Evolutionary conservation across 2,797 vertebrate genomes (phyloP).

Genomic region (Carapus acus): DNA sequence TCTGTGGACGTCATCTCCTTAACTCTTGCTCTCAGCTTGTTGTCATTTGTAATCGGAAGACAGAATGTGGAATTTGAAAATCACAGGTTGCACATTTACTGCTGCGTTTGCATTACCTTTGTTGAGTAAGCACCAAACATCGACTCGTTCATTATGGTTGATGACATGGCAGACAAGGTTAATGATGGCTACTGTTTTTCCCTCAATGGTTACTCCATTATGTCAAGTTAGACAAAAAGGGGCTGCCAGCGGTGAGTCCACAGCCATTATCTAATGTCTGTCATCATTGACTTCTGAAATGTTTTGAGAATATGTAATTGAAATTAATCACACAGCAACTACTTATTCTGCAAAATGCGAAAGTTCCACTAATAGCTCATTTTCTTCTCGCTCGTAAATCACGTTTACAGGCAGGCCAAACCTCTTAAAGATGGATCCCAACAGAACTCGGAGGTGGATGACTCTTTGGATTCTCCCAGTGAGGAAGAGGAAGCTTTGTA

Average conservation of each 20-base stretch:
- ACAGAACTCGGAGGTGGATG: slow-evolving; percentile 75
- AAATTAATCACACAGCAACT: too few species aligned
- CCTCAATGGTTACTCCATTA: slow-evolving; percentile 38
- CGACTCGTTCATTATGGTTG: slow-evolving; percentile 24
- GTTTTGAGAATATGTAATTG: too few species aligned
- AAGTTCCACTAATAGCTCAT: too few species aligned
- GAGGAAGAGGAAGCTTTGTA: slow-evolving; percentile 82
- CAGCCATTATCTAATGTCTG: slow-evolving; percentile 53
- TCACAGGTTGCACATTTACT: not conserved
- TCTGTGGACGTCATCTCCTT: not conserved
- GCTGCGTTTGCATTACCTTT: not conserved
- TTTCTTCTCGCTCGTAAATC: slow-evolving; percentile 8
- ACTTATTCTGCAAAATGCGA: too few species aligned
- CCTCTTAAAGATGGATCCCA: slow-evolving; percentile 71
- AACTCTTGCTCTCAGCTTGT: slow-evolving; percentile 15
- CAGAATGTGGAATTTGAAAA: slow-evolving; percentile 14
- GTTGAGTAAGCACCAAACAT: too few species aligned
- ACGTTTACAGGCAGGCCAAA: slow-evolving; percentile 72
- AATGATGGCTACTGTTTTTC: slow-evolving; percentile 46
- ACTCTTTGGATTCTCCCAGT: slow-evolving; percentile 81
- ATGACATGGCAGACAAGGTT: slow-evolving; percentile 45
- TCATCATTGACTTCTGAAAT: too few species aligned
- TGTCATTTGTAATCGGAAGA: slow-evolving; percentile 4
- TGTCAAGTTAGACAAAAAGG: slow-evolving; percentile 48
- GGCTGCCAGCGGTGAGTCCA: slow-evolving; percentile 38